Percentiles rank a stretch among this genome's conserved stretches.
These are phyloP conservation scores for Bolborhynchus lineola DNA, from an alignment of 2,113 vertebrate genomes.

Conservation along the genomic window DNA sequence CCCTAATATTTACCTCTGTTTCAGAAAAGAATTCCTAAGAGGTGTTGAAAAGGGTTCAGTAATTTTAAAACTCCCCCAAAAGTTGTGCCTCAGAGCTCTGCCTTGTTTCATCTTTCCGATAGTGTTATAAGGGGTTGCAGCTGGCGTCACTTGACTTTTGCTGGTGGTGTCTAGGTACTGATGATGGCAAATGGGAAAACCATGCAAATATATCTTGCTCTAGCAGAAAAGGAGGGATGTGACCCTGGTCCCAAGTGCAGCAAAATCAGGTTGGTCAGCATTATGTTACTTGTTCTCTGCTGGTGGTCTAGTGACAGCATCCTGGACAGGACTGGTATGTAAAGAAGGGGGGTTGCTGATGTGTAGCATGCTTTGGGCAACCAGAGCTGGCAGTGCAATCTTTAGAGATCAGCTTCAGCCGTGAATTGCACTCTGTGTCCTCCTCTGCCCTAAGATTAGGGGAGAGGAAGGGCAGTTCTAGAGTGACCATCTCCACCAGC, in stretches of 20 bases:
- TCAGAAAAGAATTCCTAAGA: not conserved
- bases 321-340: not conserved
- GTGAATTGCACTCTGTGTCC: not conserved
- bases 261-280: not conserved
- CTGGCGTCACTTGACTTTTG: fast-evolving
- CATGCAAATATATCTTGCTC: not conserved
- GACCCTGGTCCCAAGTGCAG: not conserved
- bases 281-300: not conserved
- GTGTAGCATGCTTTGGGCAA: not conserved
- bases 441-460: not conserved
- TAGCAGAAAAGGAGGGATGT: not conserved
- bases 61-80: not conserved
- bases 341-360: not conserved
- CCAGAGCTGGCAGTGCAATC: not conserved
- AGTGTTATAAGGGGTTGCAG: not conserved
- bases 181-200: not conserved
- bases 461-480: not conserved
- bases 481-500: not conserved
- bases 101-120: not conserved
- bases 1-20: not conserved
- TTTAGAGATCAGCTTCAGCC: not conserved
- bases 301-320: not conserved
- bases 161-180: not conserved
- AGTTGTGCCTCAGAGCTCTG: not conserved
- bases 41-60: not conserved